Conservation (phyloP, 2,888 invertebrate species). For the Drosophila fungiperda region DNA sequence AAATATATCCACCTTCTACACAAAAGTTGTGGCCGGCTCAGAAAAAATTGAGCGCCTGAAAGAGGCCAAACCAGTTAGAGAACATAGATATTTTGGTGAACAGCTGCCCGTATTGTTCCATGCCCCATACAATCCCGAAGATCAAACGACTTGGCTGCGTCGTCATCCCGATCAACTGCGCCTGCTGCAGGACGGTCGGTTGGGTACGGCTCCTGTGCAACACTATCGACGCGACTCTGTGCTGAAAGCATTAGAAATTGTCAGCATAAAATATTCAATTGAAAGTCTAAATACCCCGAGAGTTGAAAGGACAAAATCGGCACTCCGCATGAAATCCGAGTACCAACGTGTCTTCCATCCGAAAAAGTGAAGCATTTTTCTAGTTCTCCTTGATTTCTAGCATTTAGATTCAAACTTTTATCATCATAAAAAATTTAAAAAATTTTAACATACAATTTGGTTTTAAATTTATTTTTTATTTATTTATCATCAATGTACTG, state of each 20-base stretch:
- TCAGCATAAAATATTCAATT: constrained; percentile 5
- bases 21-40: constrained; percentile 7
- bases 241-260: rapidly evolving
- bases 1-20: constrained; percentile 16
- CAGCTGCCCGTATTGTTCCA: constrained; percentile 12
- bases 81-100: constrained; percentile 5
- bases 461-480: constrained; percentile 13
- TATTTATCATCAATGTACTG: constrained; percentile 27
- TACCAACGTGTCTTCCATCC: constrained; percentile 15
- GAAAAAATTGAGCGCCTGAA: not conserved
- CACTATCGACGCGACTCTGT: constrained; percentile 22
- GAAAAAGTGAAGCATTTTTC: not conserved
- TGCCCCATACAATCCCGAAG: constrained; percentile 7
- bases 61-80: not conserved
- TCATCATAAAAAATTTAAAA: constrained; percentile 13
- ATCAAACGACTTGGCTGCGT: constrained; percentile 20
- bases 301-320: too few relatives aligned
- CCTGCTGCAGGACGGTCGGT: not conserved
- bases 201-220: not conserved
- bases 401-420: not conserved
- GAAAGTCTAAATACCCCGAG: constrained; percentile 23
- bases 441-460: constrained; percentile 1
- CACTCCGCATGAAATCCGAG: constrained; percentile 6
- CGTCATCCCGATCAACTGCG: constrained; percentile 29
- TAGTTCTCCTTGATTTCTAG: constrained; percentile 10